Evolutionary conservation across 2,888 invertebrate genomes (phyloP).

Genomic region (Alsophila aescularia): DNA sequence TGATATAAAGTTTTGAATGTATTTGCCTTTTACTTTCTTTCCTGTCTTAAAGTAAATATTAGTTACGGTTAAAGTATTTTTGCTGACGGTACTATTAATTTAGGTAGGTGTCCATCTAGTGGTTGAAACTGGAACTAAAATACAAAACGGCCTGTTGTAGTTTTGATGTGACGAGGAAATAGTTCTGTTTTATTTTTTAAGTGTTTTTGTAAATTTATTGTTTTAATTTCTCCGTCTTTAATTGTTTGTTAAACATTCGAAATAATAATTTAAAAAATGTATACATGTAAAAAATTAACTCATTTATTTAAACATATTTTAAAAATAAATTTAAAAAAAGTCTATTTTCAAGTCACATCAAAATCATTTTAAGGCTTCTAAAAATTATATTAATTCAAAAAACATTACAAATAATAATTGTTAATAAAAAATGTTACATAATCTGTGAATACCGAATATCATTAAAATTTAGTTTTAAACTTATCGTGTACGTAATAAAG

Average conservation of each 20-base stretch:
- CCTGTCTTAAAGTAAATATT: no score
- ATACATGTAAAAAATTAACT: no score
- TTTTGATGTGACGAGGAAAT: constrained; percentile 38
- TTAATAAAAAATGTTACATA: constrained; percentile 22
- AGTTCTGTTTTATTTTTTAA: neutral
- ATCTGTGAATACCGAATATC: constrained; percentile 56
- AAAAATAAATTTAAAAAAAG: neutral
- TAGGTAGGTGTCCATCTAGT: constrained; percentile 35
- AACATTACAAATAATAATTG: constrained; percentile 9
- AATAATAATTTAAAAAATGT: no score
- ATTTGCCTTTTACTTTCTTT: no score
- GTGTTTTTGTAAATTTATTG: neutral
- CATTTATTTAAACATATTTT: neutral
- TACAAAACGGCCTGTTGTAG: constrained; percentile 6
- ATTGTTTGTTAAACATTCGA: no score
- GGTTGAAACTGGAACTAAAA: constrained; percentile 36
- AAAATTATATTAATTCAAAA: constrained; percentile 2
- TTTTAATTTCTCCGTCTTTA: no score
- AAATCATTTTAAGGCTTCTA: constrained; percentile 8
- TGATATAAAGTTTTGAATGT: no score
- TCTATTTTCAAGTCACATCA: constrained; percentile 27
- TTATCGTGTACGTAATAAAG: constrained; percentile 41
- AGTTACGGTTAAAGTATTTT: constrained; percentile 12
- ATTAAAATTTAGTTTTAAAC: constrained; percentile 41
- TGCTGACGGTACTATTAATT: constrained; percentile 40